These are phyloP conservation scores for Oligia latruncula DNA, from an alignment of 2,888 invertebrate genomes.

Conservation along the genomic window DNA sequence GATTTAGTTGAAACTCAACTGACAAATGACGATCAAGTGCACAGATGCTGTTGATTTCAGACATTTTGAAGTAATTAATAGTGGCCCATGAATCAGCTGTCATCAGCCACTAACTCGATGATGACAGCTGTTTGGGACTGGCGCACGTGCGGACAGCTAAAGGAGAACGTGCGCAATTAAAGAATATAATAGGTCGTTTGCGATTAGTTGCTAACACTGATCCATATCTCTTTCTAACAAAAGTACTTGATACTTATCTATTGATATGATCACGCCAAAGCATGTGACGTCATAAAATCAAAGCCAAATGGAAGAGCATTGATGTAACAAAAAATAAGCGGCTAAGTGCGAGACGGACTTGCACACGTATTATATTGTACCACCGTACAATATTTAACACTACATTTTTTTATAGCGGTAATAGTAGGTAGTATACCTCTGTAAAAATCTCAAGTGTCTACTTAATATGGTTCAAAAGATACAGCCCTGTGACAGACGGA, in stretches of 20 bases:
- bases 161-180: conserved; percentile 5
- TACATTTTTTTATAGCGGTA: too few relatives aligned
- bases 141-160: conserved; percentile 14
- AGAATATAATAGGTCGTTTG: conserved; percentile 17
- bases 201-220: conserved; percentile 24
- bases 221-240: conserved; percentile 15
- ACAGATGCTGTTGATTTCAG: conserved; percentile 32
- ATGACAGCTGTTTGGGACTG: neutral
- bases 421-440: neutral
- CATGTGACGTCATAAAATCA: neutral
- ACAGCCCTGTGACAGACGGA: neutral
- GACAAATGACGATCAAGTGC: neutral
- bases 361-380: neutral
- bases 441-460: neutral
- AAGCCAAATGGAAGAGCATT: neutral
- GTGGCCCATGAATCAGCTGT: conserved; percentile 1
- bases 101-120: conserved; percentile 8
- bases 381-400: too few relatives aligned
- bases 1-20: conserved; percentile 3
- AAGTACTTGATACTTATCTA: conserved; percentile 15
- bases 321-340: neutral
- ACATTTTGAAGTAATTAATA: conserved; percentile 20
- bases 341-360: neutral
- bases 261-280: conserved; percentile 12
- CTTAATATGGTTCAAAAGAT: neutral